Evolutionary conservation across 2,113 vertebrate species (phyloP), one percentile per base, ranked within the genome.

Genomic region (Enhydra lutris): DNA sequence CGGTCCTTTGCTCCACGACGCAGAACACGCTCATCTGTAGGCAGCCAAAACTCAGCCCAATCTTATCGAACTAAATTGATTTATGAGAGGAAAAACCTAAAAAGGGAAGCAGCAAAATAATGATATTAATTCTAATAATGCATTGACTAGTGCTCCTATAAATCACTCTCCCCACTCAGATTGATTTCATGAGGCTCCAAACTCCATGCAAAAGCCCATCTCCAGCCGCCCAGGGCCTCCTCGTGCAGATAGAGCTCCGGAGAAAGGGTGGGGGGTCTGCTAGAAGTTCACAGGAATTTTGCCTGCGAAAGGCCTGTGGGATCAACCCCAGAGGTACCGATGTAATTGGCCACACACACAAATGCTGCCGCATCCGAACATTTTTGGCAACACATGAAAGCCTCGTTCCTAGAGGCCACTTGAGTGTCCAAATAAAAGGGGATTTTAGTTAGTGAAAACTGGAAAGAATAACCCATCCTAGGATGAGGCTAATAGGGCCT

Each of bases 381-480:
- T 89, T 97, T 94, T 96, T 98, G 98, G 98, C 97, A 95, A 34
- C 24, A 79, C 89, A 97, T 98, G 91, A 98, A 98, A 98, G 97
- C 82, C 84, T 71, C 18, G 36, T 98, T 98, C 97, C 98, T 98
- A 97, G 98, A 98, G 98, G 97, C 97, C 97, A 98, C 94, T 98
- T 97, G 96, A 98, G 96, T 98, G 97, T 98, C 97, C 98, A 98
- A 98, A 97, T 98, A 97, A 98, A 98, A 97, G 96, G 91, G 97
- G 95, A 98, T 97, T 98, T 98, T 98, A 97, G 96, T 98, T 98
- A 97, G 97, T 96, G 96, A 98, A 98, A 97, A 97, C 98, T 98
- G 98, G 97, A 97, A 98, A 98, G 94, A 97, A 97, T 96, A 98
- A 97, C 85, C 97, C 95, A 94, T 97, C 94, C 94, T 95, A 91